phyloP scores from a whole-genome alignment of 2,797 vertebrate species.

The Coregonus ussuriensis region DNA sequence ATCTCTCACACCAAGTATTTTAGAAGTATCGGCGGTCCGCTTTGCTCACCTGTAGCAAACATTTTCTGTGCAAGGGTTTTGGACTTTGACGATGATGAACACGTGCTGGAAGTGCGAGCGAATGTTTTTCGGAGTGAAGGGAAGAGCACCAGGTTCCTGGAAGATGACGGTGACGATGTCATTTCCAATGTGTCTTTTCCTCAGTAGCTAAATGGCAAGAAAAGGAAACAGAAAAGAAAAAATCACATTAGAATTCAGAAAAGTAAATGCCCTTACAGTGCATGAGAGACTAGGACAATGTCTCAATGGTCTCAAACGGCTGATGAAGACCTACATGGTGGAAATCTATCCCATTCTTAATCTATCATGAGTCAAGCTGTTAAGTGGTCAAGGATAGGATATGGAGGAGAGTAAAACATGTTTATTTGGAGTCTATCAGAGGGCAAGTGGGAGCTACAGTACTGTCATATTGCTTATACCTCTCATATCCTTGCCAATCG shows the following conservation, averaged over 20 bases:
- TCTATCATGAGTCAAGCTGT: neutral
- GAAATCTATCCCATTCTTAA: neutral
- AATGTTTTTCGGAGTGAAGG: conserved; percentile 86
- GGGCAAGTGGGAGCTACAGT: neutral
- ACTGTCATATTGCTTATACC: neutral
- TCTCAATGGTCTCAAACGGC: neutral
- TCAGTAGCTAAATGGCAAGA: conserved; percentile 72
- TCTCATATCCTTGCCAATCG: neutral
- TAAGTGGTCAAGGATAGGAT: neutral
- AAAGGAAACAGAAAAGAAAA: neutral
- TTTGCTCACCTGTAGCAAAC: conserved; percentile 75
- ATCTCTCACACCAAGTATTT: neutral
- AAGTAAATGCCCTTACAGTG: neutral
- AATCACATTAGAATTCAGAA: neutral
- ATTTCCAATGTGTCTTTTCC: conserved; percentile 88
- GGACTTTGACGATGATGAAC: conserved; percentile 84
- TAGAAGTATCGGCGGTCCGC: neutral
- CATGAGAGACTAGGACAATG: neutral
- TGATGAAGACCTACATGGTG: neutral
- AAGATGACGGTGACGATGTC: conserved; percentile 89
- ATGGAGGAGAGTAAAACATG: neutral
- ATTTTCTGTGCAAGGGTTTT: conserved; percentile 83
- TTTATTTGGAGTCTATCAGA: neutral
- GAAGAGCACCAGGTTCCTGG: conserved; percentile 86
- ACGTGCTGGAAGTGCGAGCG: conserved; percentile 87